Base-by-base conservation (phyloP, 2,888 invertebrate genomes). In the Tachina fera region DNA sequence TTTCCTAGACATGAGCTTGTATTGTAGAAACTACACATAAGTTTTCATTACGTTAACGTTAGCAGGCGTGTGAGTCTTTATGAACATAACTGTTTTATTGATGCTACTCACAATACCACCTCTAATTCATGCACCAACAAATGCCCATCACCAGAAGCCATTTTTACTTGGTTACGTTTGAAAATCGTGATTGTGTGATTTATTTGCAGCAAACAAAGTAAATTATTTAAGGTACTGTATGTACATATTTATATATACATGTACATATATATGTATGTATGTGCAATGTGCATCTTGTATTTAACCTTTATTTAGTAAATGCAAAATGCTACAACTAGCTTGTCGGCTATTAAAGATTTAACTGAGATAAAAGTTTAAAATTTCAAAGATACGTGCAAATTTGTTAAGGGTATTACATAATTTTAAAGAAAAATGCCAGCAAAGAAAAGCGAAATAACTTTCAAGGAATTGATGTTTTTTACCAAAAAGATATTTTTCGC, bases 281-380 rank as follows among this genome's bases (percentile, higher is more conserved):
- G 47, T 8, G 5, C 3, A 49, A 47, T 47, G 47, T 11, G 8
- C 14, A 58, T 60, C 45, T 53, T 19, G 43, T 14, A 19, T 53
- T 71, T 79, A 63, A 78, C 68, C 67, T 78, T 70, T 68, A 60
- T 16, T 60, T 67, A 11, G 31, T n/a, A 67, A 74, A 61, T 16
- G 31, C 41, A 10, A 41, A 13, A 72, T 49, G 39, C 41, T 11
- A 47, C 14, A 47, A 56, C 31, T 39, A 41, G 9, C 1, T 13
- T 56, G 39, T 10, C 14, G 47, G 13, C 47, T 70, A 43, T 53
- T 58, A 41, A 41, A 67, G 39, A 10, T 67, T 76, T 47, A 16
- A 14, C 51, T 16, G 47, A 31, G 16, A 6, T 11, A n/a, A 45
- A 43, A 16, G 10, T 10, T 19, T 19, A 11, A 19, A 53, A 11